phyloP scores from a whole-genome alignment of 1,140 invertebrate genomes.

The Sminthurides bifidus region DNA sequence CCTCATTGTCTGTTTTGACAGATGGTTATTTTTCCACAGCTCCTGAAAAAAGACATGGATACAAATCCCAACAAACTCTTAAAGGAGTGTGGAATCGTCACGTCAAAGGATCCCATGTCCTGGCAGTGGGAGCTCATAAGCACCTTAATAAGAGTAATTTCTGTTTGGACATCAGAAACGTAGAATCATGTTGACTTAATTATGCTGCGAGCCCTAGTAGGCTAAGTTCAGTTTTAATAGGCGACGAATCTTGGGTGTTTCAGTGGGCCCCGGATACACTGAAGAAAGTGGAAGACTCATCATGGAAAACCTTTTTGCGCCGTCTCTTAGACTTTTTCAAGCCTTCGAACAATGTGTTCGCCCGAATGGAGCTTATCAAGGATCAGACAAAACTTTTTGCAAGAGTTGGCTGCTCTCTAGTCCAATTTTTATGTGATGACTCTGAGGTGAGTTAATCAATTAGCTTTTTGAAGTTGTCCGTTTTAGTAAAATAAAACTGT shows the following conservation, averaged over 20 bases:
- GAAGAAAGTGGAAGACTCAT: slow-evolving; percentile 53
- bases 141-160: slow-evolving; percentile 57
- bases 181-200: too few relatives aligned
- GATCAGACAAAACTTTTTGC: slow-evolving; percentile 49
- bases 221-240: too few relatives aligned
- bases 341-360: slow-evolving; percentile 68
- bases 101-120: slow-evolving; percentile 52
- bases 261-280: slow-evolving; percentile 43
- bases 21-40: slow-evolving; percentile 34
- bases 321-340: slow-evolving; percentile 73
- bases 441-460: slow-evolving; percentile 40
- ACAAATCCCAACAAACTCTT: slow-evolving; percentile 48
- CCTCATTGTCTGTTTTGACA: not conserved
- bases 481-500: slow-evolving; percentile 1
- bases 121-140: slow-evolving; percentile 79
- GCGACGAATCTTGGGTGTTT: slow-evolving; percentile 8
- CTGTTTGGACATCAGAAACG: too few relatives aligned
- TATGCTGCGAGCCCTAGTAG: too few relatives aligned
- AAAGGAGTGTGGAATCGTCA: slow-evolving; percentile 59
- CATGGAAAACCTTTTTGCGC: slow-evolving; percentile 63
- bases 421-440: slow-evolving; percentile 57
- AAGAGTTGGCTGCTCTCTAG: slow-evolving; percentile 57
- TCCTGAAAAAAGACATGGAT: slow-evolving; percentile 43
- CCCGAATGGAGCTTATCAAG: slow-evolving; percentile 53
- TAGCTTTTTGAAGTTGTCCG: not conserved